Percentiles rank a stretch among this genome's conserved stretches.
Evolutionary conservation across 1,140 invertebrate genomes (phyloP).

Genomic region (Sycophaga agraensis): DNA sequence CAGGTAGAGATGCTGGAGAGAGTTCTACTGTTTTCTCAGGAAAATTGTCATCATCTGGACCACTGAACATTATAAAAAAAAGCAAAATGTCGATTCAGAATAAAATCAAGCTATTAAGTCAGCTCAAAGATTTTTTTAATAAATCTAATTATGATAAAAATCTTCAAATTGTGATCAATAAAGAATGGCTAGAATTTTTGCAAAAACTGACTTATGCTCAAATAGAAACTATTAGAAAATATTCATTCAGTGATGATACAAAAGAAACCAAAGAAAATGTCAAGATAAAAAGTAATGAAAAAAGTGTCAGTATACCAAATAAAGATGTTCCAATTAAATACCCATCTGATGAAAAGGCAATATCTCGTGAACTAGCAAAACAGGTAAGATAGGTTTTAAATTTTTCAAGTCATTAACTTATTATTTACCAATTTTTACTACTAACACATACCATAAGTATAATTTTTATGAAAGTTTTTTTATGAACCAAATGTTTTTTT

Average conservation of each 20-base stretch:
- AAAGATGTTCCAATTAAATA: slow-evolving; percentile 19
- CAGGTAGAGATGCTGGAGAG: slow-evolving; percentile 39
- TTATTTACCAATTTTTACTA: background rate
- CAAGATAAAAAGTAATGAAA: slow-evolving; percentile 15
- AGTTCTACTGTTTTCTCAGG: slow-evolving; percentile 40
- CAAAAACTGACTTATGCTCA: slow-evolving; percentile 52
- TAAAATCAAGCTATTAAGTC: slow-evolving; percentile 57
- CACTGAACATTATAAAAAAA: slow-evolving; percentile 33
- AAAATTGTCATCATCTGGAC: slow-evolving; percentile 33
- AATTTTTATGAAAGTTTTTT: background rate
- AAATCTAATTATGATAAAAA: slow-evolving; percentile 57
- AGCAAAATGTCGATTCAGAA: slow-evolving; percentile 55
- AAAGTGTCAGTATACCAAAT: background rate
- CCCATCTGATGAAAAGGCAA: slow-evolving; percentile 18
- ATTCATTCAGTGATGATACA: slow-evolving; percentile 46
- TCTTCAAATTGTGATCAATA: slow-evolving; percentile 55
- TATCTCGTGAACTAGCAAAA: slow-evolving; percentile 8
- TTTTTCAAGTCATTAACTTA: background rate
- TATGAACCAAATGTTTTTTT: background rate
- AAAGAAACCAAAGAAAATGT: slow-evolving; percentile 33
- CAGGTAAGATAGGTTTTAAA: slow-evolving; percentile 9
- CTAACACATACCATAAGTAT: background rate
- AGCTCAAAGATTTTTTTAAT: slow-evolving; percentile 55
- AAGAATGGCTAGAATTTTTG: slow-evolving; percentile 58
- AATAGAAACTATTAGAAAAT: slow-evolving; percentile 46